Evolutionary conservation across 2,113 vertebrate species (phyloP), one percentile per base, ranked within the genome.

Genomic region (Sciurus niger): DNA sequence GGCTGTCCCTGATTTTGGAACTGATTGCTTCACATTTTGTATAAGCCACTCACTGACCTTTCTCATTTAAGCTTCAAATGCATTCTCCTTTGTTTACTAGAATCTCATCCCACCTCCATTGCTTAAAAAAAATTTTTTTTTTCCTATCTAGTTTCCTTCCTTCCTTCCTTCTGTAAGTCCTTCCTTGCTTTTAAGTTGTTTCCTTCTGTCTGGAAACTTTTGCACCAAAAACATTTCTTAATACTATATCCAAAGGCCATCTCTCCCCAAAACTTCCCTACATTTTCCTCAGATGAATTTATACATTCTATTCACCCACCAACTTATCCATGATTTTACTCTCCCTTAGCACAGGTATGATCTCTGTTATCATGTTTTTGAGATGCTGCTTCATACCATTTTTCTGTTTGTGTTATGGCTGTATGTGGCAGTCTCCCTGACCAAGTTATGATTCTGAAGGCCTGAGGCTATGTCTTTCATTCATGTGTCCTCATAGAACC

Each of bases 191-290:
- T 89, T 11, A 48, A 25, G 30, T 22, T 84, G 9, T 58, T 58
- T 89, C 6, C 6, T 93, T 94, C 53, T 89, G 7, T 85, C 17
- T 92, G 67, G 74, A 84, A 90, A 53, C 13, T 60, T 85, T 77
- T 28, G 11, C 3, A 6, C 20, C 53, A 46, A 63, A 46, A 93
- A n/a, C n/a, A 84, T 58, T 43, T 24, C 20, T 77, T 89, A 80
- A 28, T 76, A 74, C 43, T 24, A 65, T 34, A 78, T 24, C 82
- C 32, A 68, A 65, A 82, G 37, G 24, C 46, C 1, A 0, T 51
- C 14, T 79, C 43, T 88, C 17, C 16, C 43, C 6, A 2, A 87
- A 77, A 20, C 13, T 46, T 73, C 82, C 24, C 28, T 32, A 70
- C 37, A 51, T 80, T 80, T 51, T 16, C 30, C 28, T 72, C 16